Conservation (phyloP, 2,797 vertebrate genomes). For the Toxotes lorentzi region DNA sequence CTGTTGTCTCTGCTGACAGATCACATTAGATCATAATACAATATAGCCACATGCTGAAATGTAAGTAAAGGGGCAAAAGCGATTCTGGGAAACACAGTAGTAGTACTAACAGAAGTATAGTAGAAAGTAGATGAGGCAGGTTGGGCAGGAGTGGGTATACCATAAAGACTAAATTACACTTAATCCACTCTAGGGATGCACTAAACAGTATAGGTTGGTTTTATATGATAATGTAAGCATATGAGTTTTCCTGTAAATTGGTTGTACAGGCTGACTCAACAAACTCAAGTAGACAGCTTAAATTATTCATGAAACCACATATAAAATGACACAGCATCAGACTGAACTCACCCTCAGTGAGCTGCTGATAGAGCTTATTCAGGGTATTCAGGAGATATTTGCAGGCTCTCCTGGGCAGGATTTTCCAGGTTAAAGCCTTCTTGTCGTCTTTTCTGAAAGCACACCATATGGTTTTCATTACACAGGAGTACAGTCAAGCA, state of each 20-base stretch:
- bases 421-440: conserved; percentile 95
- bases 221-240: conserved; percentile 26
- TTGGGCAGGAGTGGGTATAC: neutral
- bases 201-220: conserved; percentile 36
- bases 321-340: conserved; percentile 49
- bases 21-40: neutral
- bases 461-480: conserved; percentile 72
- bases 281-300: conserved; percentile 39
- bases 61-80: neutral
- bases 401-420: conserved; percentile 96
- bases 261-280: conserved; percentile 57
- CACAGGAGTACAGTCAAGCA: conserved; percentile 60
- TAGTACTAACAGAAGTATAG: conserved; percentile 12
- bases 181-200: conserved; percentile 9
- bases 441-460: conserved; percentile 94
- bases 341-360: conserved; percentile 91
- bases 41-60: neutral
- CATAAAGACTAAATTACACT: conserved; percentile 22
- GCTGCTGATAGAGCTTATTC: conserved; percentile 93
- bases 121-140: neutral
- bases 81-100: conserved; percentile 23
- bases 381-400: conserved; percentile 96
- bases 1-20: neutral
- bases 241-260: conserved; percentile 53
- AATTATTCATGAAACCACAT: conserved; percentile 70